A percentile compares a stretch with the other conserved stretches of the same genome.
These are phyloP conservation scores for Eupithecia subfuscata DNA, from an alignment of 2,888 invertebrate species.

Conservation along the genomic window DNA sequence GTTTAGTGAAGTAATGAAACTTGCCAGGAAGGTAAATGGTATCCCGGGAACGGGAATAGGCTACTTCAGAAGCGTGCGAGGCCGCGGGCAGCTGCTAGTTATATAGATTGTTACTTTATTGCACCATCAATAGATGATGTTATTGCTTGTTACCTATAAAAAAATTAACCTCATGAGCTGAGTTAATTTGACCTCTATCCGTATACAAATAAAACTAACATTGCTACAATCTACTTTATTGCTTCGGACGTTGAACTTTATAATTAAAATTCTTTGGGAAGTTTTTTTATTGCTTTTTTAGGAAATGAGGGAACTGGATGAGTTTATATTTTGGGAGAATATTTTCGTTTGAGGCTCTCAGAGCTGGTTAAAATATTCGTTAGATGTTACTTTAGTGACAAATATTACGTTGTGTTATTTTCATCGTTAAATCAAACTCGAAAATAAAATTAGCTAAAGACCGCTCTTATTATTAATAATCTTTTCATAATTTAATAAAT, in stretches of 20 bases:
- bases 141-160: too few species aligned
- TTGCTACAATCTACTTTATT: neutral
- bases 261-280: constrained; percentile 7
- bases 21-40: too few species aligned
- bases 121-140: too few species aligned
- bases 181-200: neutral
- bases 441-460: too few species aligned
- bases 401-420: neutral
- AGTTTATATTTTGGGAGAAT: neutral
- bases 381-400: neutral
- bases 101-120: too few species aligned
- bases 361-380: neutral
- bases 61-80: too few species aligned
- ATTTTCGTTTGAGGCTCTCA: neutral
- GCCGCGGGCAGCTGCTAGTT: too few species aligned
- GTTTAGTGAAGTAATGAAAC: too few species aligned
- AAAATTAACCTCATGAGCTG: too few species aligned
- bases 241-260: constrained; percentile 5
- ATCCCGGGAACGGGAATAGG: too few species aligned
- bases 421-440: too few species aligned
- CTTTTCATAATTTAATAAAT: neutral
- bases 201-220: neutral
- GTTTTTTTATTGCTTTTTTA: constrained; percentile 6
- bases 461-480: neutral
- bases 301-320: constrained; percentile 1